Evolutionary conservation across 1,140 invertebrate genomes (phyloP), one percentile per base, ranked within the genome.

Genomic region (Leptopilina boulardi): DNA sequence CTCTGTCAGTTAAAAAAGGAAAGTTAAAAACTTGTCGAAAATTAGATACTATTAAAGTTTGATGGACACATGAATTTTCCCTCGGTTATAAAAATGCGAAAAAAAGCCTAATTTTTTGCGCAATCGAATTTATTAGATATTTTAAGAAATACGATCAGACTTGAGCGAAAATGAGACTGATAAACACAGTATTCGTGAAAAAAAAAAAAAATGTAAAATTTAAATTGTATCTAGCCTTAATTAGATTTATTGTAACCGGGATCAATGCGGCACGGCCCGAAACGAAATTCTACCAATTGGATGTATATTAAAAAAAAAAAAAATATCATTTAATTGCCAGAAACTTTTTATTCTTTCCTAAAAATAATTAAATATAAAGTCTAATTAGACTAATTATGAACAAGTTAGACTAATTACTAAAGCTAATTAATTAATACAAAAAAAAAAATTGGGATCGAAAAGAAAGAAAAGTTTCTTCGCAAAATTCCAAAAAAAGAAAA

Each of bases 141-240:
- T 26, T 38, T 6, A 38, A 38, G 34, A 23, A 70, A 19, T 26
- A 74, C 34, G 59, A 77, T 79, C 77, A 74, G 70, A 75, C 83
- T 83, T 77, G 79, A 79, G 81, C 26, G 78, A 87, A 87, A 81
- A 89, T 91, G 89, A 91, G 90, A 91, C 90, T 91, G 90, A 91
- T 89, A 86, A 87, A 87, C 87, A 82, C 89, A 91, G 90, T 91
- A 91, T 90, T 91, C 84, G 84, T 80, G 86, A 86, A 86, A 85
- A 87, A 84, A n/a, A n/a, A n/a, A n/a, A n/a, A n/a, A n/a, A n/a
- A n/a, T 85, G 84, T 82, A 85, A 86, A 86, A 80, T 77, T 78
- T 87, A 81, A 81, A 80, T 54, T 78, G 75, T 86, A 84, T 81
- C 81, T 89, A 90, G 89, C 89, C 87, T 91, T 91, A 86, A 89